Percentiles rank a stretch among this genome's conserved stretches.
Conservation (phyloP, 2,888 invertebrate species). For the Xanthia togata region DNA sequence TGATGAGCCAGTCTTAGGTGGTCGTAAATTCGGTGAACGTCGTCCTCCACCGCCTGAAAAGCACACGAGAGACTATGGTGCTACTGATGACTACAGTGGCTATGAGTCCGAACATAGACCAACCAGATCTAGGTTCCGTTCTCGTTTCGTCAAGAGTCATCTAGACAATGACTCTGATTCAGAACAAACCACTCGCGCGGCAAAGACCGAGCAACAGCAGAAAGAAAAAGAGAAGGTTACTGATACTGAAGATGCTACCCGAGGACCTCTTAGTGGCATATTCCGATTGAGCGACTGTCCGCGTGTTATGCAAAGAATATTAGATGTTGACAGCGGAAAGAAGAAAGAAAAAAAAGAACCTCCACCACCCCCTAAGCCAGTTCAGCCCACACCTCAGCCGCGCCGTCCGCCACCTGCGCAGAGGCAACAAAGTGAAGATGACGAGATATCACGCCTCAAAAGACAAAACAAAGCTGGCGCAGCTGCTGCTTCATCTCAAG, state of each 20-base stretch:
- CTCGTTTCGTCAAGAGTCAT: conserved; percentile 92
- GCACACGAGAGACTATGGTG: conserved; percentile 91
- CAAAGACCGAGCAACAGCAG: conserved; percentile 92
- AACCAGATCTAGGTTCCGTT: conserved; percentile 92
- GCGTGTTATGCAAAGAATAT: conserved; percentile 96
- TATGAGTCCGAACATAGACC: conserved; percentile 92
- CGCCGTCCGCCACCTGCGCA: conserved; percentile 92
- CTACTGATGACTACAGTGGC: conserved; percentile 92
- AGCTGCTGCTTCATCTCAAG: conserved; percentile 91
- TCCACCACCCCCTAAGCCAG: conserved; percentile 89
- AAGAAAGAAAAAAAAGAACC: conserved; percentile 94
- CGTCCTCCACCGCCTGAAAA: conserved; percentile 89
- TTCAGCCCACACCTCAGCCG: conserved; percentile 90
- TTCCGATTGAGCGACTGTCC: conserved; percentile 96
- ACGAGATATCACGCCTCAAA: conserved; percentile 96
- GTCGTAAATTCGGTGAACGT: conserved; percentile 95
- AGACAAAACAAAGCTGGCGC: conserved; percentile 94
- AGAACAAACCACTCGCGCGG: conserved; percentile 91
- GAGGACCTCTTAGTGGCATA: conserved; percentile 96
- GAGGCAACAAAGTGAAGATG: conserved; percentile 96
- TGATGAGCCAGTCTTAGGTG: conserved; percentile 93
- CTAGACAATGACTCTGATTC: conserved; percentile 95
- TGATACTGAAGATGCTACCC: conserved; percentile 97
- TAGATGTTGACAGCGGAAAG: conserved; percentile 94
- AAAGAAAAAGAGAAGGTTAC: conserved; percentile 93